phyloP scores from a whole-genome alignment of 2,888 invertebrate species.

The Diogma glabrata region DNA sequence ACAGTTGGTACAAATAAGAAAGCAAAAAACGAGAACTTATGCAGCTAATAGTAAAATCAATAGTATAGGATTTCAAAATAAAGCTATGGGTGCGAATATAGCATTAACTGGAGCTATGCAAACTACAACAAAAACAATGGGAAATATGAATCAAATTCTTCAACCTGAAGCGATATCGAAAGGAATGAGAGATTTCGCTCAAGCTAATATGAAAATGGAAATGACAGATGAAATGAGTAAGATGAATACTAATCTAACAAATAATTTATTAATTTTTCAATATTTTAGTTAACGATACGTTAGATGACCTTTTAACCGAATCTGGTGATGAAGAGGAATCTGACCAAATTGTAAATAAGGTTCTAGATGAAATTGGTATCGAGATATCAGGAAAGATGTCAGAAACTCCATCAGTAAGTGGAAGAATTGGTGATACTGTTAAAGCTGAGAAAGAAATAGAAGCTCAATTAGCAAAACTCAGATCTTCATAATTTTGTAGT shows the following conservation, averaged over 20 bases:
- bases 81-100: constrained; percentile 80
- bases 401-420: constrained; percentile 40
- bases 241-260: constrained; percentile 22
- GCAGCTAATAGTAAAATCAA: constrained; percentile 68
- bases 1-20: constrained; percentile 75
- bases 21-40: constrained; percentile 74
- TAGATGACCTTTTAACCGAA: constrained; percentile 80
- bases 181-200: constrained; percentile 72
- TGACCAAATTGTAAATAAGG: constrained; percentile 76
- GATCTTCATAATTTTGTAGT: constrained; percentile 32
- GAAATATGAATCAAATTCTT: constrained; percentile 74
- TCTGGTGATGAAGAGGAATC: constrained; percentile 85
- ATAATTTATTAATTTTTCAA: too few relatives aligned
- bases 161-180: constrained; percentile 74
- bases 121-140: constrained; percentile 81
- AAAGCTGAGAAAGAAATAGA: constrained; percentile 58
- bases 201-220: constrained; percentile 78
- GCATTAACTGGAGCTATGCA: constrained; percentile 81
- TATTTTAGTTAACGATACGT: constrained; percentile 71
- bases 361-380: constrained; percentile 94
- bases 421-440: constrained; percentile 43
- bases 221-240: constrained; percentile 94
- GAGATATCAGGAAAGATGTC: constrained; percentile 81
- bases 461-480: constrained; percentile 55
- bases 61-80: constrained; percentile 73